phyloP scores from a whole-genome alignment of 2,113 vertebrate genomes.

The Austrofundulus limnaeus region DNA sequence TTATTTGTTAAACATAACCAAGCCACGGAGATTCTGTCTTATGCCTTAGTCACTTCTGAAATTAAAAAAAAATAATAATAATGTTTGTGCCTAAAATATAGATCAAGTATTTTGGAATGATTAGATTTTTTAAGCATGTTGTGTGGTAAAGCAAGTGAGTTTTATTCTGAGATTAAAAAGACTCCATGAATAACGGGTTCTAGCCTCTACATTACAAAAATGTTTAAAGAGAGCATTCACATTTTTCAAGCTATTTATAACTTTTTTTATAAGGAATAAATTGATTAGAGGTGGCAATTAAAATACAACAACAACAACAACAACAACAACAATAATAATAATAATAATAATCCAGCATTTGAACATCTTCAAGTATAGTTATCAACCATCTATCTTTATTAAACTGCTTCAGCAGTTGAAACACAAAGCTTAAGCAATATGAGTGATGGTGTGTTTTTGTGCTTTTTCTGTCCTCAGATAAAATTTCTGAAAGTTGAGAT shows the following conservation, averaged over 20 bases:
- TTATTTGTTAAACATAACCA: too few species aligned
- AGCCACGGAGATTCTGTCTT: too few species aligned
- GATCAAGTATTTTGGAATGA: not conserved
- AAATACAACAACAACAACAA: not conserved
- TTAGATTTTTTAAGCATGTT: not conserved
- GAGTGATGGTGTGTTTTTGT: constrained; percentile 2
- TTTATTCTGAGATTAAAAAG: too few species aligned
- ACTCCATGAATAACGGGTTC: not conserved
- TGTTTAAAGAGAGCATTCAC: not conserved
- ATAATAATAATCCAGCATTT: too few species aligned
- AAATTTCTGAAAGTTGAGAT: constrained; percentile 96
- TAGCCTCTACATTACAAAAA: not conserved
- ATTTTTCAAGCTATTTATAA: not conserved
- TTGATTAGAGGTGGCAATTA: not conserved
- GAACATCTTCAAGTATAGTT: not conserved
- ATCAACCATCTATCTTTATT: not conserved
- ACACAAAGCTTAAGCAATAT: too few species aligned
- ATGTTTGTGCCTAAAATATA: not conserved
- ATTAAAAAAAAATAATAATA: too few species aligned
- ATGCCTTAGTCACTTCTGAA: too few species aligned
- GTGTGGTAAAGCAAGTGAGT: too few species aligned
- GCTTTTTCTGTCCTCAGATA: constrained; percentile 81
- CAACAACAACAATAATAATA: not conserved
- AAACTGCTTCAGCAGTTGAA: constrained; percentile 4
- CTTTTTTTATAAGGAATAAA: constrained; percentile 11